Evolutionary conservation across 2,888 invertebrate genomes (phyloP).

Genomic region (Bellardia pandia): DNA sequence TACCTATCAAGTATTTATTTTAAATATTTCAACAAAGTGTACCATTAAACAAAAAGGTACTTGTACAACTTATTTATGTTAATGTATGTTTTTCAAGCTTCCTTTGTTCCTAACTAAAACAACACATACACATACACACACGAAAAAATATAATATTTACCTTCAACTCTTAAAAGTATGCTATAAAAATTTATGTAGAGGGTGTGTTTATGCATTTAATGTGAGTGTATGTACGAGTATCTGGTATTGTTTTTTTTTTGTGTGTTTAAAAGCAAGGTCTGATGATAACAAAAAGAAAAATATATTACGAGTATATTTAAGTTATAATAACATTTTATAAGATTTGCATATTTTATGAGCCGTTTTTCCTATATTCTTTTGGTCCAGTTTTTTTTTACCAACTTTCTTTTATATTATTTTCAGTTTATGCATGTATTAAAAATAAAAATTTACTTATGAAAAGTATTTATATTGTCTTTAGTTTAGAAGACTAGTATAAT

Average conservation of each 20-base stretch:
- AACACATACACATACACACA: too few species aligned
- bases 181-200: slow-evolving; percentile 22
- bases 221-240: background rate
- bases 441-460: slow-evolving; percentile 1
- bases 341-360: slow-evolving; percentile 66
- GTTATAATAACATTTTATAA: slow-evolving; percentile 51
- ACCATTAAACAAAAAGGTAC: background rate
- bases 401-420: slow-evolving; percentile 4
- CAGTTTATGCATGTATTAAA: background rate
- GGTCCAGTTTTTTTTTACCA: background rate
- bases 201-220: slow-evolving; percentile 36
- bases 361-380: slow-evolving; percentile 29
- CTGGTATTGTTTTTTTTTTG: background rate
- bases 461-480: background rate
- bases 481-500: background rate
- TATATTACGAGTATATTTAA: slow-evolving; percentile 8
- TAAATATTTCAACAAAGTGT: background rate
- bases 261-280: background rate
- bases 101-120: slow-evolving; percentile 14
- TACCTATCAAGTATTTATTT: background rate
- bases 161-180: slow-evolving; percentile 30
- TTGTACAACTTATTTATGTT: slow-evolving; percentile 23
- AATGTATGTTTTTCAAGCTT: background rate
- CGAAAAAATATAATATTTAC: background rate
- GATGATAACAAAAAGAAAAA: background rate